Percentiles rank a stretch among this genome's conserved stretches.
phyloP scores from a whole-genome alignment of 2,797 vertebrate species.

The Enteromius treurensis region DNA sequence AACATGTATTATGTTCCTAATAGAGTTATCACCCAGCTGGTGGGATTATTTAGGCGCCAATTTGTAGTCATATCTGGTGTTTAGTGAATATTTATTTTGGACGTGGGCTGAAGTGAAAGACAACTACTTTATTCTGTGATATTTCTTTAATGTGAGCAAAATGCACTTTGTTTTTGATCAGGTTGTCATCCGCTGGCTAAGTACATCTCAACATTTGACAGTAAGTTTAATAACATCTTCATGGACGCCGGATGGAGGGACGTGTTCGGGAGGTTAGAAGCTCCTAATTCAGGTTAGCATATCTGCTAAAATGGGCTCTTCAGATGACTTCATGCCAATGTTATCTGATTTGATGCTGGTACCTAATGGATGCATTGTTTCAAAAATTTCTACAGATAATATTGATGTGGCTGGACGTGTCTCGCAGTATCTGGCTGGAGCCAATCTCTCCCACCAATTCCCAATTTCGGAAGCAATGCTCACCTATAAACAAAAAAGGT shows the following conservation, averaged over 20 bases:
- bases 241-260: constrained; percentile 85
- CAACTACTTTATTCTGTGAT: neutral
- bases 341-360: neutral
- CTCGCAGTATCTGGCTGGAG: constrained; percentile 80
- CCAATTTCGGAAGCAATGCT: constrained; percentile 87
- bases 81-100: neutral
- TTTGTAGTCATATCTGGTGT: neutral
- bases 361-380: neutral
- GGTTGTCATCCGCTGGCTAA: constrained; percentile 84
- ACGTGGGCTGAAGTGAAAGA: neutral
- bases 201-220: constrained; percentile 82
- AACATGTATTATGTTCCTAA: neutral
- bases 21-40: neutral
- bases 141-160: neutral
- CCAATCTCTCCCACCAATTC: constrained; percentile 82
- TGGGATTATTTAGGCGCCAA: neutral
- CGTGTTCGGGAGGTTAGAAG: constrained; percentile 81
- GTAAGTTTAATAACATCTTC: constrained; percentile 82
- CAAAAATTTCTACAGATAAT: constrained; percentile 70
- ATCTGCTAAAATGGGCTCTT: neutral
- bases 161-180: constrained; percentile 54
- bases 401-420: constrained; percentile 81
- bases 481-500: constrained; percentile 88
- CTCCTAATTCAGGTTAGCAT: constrained; percentile 77
- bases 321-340: neutral